Evolutionary conservation across 2,888 invertebrate genomes (phyloP).

Genomic region (Sesia bembeciformis): DNA sequence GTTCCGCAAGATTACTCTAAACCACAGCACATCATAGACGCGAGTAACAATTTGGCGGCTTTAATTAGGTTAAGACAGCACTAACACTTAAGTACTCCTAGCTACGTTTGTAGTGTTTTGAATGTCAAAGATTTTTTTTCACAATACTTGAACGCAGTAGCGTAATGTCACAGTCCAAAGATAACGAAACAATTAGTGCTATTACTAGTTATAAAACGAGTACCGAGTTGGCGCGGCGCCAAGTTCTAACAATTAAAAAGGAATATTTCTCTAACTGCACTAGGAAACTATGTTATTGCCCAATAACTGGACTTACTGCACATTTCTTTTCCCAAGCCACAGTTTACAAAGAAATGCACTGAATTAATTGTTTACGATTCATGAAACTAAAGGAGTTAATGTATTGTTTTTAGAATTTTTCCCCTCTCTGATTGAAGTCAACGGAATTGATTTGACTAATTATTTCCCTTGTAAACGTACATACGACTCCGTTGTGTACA

Average conservation of each 20-base stretch:
- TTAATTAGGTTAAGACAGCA: not conserved
- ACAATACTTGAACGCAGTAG: no score
- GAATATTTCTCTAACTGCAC: not conserved
- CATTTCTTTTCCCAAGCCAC: not conserved
- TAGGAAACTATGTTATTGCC: not conserved
- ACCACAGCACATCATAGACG: no score
- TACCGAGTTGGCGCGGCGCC: not conserved
- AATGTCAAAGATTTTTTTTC: no score
- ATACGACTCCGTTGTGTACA: conserved; percentile 43
- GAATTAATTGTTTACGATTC: not conserved
- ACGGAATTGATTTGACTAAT: conserved; percentile 40
- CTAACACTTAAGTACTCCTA: no score
- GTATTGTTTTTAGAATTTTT: not conserved
- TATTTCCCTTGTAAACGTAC: conserved; percentile 40
- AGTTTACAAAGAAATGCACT: not conserved
- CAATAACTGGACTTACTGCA: not conserved
- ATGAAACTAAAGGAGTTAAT: no score
- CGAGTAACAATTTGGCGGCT: not conserved
- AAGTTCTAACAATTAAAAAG: not conserved
- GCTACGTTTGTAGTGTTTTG: no score
- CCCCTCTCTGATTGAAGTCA: not conserved
- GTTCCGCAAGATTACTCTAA: no score
- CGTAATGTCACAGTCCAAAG: no score
- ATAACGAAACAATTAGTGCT: not conserved
- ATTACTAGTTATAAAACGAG: not conserved